Conservation (phyloP, 2,113 vertebrate species). For the Corythornis cristatus region DNA sequence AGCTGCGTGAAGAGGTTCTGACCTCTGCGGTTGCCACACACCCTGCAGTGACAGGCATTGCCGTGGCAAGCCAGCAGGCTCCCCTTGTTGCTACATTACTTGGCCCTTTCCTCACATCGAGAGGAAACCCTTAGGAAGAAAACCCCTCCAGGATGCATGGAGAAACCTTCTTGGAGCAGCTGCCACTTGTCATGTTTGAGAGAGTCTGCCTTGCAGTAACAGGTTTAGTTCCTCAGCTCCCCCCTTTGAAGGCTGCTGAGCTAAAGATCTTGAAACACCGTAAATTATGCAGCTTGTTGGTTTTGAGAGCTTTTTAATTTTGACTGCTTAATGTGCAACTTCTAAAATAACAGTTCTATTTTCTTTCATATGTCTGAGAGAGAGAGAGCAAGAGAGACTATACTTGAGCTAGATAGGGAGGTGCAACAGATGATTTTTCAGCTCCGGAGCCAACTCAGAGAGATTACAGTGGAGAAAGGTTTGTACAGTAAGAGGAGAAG, state of each 20-base stretch:
- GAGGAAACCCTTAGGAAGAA: constrained; percentile 40
- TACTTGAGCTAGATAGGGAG: constrained; percentile 41
- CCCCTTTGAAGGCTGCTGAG: neutral
- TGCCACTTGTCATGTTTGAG: constrained; percentile 30
- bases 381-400: neutral
- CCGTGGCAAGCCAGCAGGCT: constrained; percentile 3
- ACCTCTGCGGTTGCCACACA: neutral
- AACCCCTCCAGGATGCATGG: neutral
- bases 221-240: constrained; percentile 1
- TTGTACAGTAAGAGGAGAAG: constrained; percentile 54
- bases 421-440: constrained; percentile 48
- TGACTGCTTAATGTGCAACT: constrained; percentile 12
- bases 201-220: constrained; percentile 22
- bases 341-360: constrained; percentile 34
- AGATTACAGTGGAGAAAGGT: constrained; percentile 25
- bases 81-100: neutral
- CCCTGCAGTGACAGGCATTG: constrained; percentile 26
- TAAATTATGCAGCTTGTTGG: neutral
- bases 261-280: neutral
- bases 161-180: neutral
- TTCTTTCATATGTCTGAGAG: neutral
- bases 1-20: neutral
- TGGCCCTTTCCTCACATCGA: neutral
- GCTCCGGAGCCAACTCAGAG: constrained; percentile 9
- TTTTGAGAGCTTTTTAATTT: constrained; percentile 40